These are phyloP conservation scores for Araneus ventricosus DNA, from an alignment of 1,140 invertebrate species.

Conservation along the genomic window DNA sequence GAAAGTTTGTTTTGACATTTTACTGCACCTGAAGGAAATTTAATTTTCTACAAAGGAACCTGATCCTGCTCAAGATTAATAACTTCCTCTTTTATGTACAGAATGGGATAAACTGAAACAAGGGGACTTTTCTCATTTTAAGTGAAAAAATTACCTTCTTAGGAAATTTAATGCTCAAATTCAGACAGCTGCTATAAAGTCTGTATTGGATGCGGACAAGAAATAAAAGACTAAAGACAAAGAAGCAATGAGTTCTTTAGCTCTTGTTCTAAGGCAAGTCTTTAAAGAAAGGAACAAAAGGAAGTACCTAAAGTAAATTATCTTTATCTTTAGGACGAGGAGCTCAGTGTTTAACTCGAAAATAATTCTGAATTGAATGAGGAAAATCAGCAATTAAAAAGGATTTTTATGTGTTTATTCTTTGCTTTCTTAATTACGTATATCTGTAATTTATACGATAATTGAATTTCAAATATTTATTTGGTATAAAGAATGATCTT, in stretches of 20 bases:
- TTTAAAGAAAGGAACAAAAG: not conserved
- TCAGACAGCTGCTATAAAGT: not conserved
- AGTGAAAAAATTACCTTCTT: not conserved
- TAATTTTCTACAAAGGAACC: constrained; percentile 2
- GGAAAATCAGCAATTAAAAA: no score
- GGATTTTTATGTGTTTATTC: no score
- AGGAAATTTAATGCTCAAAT: not conserved
- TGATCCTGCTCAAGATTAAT: constrained; percentile 3
- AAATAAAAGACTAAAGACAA: not conserved
- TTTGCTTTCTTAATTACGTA: no score
- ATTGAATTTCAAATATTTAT: no score
- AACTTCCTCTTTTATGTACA: not conserved
- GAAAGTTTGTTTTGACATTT: constrained; percentile 5
- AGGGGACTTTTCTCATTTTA: not conserved
- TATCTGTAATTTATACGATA: no score
- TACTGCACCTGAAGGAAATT: not conserved
- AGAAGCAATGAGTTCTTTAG: not conserved
- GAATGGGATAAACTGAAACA: not conserved
- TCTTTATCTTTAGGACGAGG: not conserved
- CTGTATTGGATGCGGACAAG: not conserved
- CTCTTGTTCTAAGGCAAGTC: not conserved
- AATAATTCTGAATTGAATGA: not conserved
- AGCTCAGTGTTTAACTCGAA: not conserved
- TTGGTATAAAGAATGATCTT: no score
- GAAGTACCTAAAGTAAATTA: not conserved